These are phyloP conservation scores for Cranoglanis bouderius DNA, from an alignment of 2,113 vertebrate species.

Conservation along the genomic window DNA sequence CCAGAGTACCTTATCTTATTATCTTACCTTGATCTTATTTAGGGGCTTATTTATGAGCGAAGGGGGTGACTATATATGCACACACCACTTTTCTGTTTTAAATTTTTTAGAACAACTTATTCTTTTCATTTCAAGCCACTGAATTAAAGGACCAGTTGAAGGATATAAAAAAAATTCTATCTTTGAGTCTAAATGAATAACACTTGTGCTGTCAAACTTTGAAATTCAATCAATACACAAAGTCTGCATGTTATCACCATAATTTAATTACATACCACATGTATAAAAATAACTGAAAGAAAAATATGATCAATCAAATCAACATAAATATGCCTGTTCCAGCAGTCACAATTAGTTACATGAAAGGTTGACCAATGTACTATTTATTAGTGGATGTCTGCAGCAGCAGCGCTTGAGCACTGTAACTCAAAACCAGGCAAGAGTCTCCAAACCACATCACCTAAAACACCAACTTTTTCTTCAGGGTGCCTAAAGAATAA, in stretches of 20 bases:
- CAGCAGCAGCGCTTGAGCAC: constrained; percentile 34
- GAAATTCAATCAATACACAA: neutral
- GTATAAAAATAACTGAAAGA: constrained; percentile 60
- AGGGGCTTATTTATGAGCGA: too few species aligned
- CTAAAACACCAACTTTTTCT: constrained; percentile 79
- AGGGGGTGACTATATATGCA: too few species aligned
- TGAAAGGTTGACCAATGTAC: constrained; percentile 8
- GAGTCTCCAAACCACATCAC: constrained; percentile 23
- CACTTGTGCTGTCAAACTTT: neutral
- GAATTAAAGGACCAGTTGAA: neutral
- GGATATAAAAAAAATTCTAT: too few species aligned
- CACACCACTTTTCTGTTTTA: too few species aligned
- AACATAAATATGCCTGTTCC: constrained; percentile 54
- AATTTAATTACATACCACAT: constrained; percentile 66
- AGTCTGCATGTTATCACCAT: constrained; percentile 33
- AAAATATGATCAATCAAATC: constrained; percentile 32
- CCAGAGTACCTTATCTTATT: too few species aligned
- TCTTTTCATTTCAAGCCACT: too few species aligned
- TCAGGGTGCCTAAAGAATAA: constrained; percentile 70
- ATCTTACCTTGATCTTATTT: too few species aligned
- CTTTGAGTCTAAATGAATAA: too few species aligned
- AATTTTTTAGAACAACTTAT: too few species aligned
- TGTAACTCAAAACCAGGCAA: constrained; percentile 24
- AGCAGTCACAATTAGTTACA: constrained; percentile 11
- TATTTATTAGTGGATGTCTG: neutral